Evolutionary conservation across 2,888 invertebrate species (phyloP), one percentile per base, ranked within the genome.

Genomic region (Scotopteryx bipunctaria): DNA sequence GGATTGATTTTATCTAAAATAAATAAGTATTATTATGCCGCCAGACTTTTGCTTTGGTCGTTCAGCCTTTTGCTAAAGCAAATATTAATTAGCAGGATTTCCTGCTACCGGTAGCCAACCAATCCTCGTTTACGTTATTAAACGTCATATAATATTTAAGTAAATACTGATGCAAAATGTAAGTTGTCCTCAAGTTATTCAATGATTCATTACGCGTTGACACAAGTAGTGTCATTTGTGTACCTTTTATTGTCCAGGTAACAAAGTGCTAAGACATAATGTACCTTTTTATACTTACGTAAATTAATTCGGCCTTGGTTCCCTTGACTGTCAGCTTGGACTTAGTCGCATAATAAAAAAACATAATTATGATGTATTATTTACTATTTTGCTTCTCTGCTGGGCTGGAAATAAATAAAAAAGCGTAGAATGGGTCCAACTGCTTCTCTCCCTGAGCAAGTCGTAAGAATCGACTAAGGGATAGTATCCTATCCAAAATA

Each of bases 71-170:
- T 23, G 33, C 11, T 13, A 14, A 32, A 25, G 32, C 8, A 46
- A 46, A 46, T 47, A 47, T 27, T 29, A 1, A 11, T 2, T 21
- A 33, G 5, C n/a, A n/a, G n/a, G n/a, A n/a, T n/a, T 35, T 47
- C 14, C 47, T 33, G 33, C n/a, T 46, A 16, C 5, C 17, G 4
- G n/a, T 33, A 36, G 27, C n/a, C 17, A 35, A 16, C 13, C 36
- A 19, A 33, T 16, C 38, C 31, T 5, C 16, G 8, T 8, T 33
- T 29, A 21, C 41, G 29, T 48, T 41, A 48, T 27, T 41, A 19
- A 19, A 41, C 48, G 41, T 48, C 16, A 1, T 42, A 37, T 31
- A 49, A 49, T 49, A 49, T 48, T 42, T 17, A 42, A n/a, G 17
- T 25, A 46, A 16, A 17, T 17, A 36, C 19, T 21, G 41, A 17